Base-by-base conservation (phyloP, 2,797 vertebrate genomes). In the Carapus acus region DNA sequence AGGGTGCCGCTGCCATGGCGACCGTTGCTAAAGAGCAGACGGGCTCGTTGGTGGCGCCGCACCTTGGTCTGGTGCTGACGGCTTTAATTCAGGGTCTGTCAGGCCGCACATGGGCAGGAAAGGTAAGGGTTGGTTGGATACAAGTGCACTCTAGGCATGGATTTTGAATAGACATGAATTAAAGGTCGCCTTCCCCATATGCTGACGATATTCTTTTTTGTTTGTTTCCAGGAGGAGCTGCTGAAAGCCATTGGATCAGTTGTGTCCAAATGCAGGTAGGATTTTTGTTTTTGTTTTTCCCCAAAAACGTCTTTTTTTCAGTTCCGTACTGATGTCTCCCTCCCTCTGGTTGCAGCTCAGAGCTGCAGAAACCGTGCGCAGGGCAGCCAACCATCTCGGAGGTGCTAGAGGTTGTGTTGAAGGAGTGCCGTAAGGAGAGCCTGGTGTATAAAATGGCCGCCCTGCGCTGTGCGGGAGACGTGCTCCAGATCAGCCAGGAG, bases 91-190 rank as follows among this genome's bases (percentile, higher is more conserved):
- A 98, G 64, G 96, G 92, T 14, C 87, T 99, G 2, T 80, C 90
- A 0, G 96, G 96, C 27, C 92, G 96, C 77, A 98, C 93, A 0
- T 99, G 96, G 96, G 83, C 91, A 11, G 96, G 96, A 54, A 99
- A 99, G 93, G 96, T 98, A 64, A 48, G 1, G 18, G 18, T 15
- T 13, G 5, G n/a, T 5, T 5, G 9, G 24, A 27, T 27, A 27
- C 9, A 27, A 27, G 4, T 5, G 24, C n/a, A n/a, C n/a, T n/a
- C n/a, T n/a, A n/a, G 6, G 31, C 6, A 33, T 11, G 9, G 24
- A 27, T n/a, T n/a, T n/a, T n/a, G n/a, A n/a, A n/a, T n/a, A n/a
- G n/a, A n/a, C n/a, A n/a, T n/a, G n/a, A n/a, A n/a, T n/a, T n/a
- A n/a, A n/a, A 22, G 7, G 15, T 15, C n/a, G 2, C 2, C 14